These are phyloP conservation scores for Pangasius macronema DNA, from an alignment of 2,797 vertebrate genomes.

Conservation along the genomic window DNA sequence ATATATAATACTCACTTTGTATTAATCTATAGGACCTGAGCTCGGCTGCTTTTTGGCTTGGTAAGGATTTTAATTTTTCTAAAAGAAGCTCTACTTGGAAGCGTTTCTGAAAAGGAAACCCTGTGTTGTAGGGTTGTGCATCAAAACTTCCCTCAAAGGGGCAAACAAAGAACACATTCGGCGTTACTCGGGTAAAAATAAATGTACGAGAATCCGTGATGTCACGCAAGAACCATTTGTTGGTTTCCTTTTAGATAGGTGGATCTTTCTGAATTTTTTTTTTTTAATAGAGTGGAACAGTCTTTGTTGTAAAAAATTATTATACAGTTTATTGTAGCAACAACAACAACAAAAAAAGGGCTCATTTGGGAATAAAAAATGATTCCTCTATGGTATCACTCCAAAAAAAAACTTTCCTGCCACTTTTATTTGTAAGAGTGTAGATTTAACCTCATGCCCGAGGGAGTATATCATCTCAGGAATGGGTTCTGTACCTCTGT, in stretches of 20 bases:
- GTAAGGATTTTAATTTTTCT: neutral
- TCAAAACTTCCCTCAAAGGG: neutral
- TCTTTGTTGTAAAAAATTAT: neutral
- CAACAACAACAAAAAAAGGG: neutral
- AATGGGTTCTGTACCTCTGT: neutral
- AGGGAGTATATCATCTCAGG: neutral
- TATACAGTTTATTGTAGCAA: neutral
- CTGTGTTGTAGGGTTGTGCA: neutral
- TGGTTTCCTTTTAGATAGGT: neutral
- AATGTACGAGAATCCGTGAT: neutral
- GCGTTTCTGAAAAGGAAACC: neutral
- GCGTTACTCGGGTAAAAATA: neutral
- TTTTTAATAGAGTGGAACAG: neutral
- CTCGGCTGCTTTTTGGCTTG: neutral
- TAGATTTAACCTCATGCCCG: neutral
- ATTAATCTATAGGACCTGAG: neutral
- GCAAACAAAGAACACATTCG: neutral
- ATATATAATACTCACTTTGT: neutral
- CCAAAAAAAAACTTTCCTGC: neutral
- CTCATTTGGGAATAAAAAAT: neutral
- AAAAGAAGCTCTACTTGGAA: slow-evolving; percentile 11
- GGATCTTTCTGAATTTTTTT: neutral
- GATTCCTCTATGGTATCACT: neutral
- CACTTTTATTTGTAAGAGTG: neutral
- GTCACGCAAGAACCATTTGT: neutral